Base-by-base conservation (phyloP, 2,888 invertebrate species). In the Antheraea assamensis region DNA sequence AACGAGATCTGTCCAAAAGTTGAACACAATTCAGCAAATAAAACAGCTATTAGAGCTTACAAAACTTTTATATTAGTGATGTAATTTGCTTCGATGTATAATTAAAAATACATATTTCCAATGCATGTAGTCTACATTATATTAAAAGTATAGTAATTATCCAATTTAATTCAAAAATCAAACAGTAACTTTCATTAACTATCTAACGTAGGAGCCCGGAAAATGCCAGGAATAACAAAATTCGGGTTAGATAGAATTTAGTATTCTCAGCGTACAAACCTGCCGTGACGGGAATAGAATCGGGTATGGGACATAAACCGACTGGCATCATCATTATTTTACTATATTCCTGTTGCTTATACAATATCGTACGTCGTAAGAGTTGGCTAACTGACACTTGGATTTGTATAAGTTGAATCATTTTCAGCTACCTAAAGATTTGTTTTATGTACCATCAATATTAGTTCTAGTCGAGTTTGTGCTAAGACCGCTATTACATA, bases 241-340 rank as follows among this genome's bases (percentile, higher is more conserved):
- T 74, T 72, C 52, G 30, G 49, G 70, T 75, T 78, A 81, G 81
- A 83, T 79, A 80, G 78, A 81, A 80, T 80, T 83, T 79, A 80
- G 82, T 81, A 84, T 85, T 81, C 83, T 74, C 72, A 30, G 70
- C 75, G 76, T 76, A 77, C 77, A 74, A 42, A 74, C 71, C 74
- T 64, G 24, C 70, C 81, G 84, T 83, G 84, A 81, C 80, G 76
- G 71, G 83, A 82, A 83, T 83, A 68, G 61, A 49, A 75, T 35
- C 27, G 52, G 58, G 24, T 21, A 64, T 72, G 75, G 71, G 58
- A 72, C 75, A 76, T 75, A 76, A 71, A 73, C 73, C 61, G 58
- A 73, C 71, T 64, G 74, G 52, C 64, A 73, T 70, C 24, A 73
- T 66, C 24, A 68, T 68, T 68, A 68, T 68, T 35, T n/a, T 35